Evolutionary conservation across 2,113 vertebrate genomes (phyloP).

Genomic region (Nymphicus hollandicus): DNA sequence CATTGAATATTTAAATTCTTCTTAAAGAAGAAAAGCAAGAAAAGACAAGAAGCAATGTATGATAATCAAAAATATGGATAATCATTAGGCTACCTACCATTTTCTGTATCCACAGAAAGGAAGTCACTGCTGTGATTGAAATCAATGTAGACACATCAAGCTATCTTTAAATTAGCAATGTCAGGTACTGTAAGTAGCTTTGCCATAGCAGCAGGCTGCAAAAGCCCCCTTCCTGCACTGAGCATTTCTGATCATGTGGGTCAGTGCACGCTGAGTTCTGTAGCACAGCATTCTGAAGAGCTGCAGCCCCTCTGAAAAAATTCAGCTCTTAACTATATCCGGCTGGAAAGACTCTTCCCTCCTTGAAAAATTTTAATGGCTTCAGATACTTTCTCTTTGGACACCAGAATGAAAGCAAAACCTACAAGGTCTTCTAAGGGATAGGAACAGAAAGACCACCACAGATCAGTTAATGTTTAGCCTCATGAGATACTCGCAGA

Average conservation of each 20-base stretch:
- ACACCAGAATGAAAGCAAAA: neutral
- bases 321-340: neutral
- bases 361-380: neutral
- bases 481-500: neutral
- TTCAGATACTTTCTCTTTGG: neutral
- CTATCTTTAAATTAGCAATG: neutral
- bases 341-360: neutral
- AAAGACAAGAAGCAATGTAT: neutral
- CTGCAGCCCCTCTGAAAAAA: neutral
- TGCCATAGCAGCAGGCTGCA: neutral
- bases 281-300: neutral
- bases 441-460: neutral
- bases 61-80: neutral
- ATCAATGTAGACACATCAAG: neutral
- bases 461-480: neutral
- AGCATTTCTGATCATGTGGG: neutral
- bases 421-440: neutral
- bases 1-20: neutral
- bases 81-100: neutral
- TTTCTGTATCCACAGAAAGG: neutral
- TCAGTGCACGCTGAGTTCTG: rapidly evolving
- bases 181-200: neutral
- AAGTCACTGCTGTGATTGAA: neutral
- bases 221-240: neutral
- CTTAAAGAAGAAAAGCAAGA: neutral